These are phyloP conservation scores for Trichogramma pretiosum DNA, from an alignment of 1,140 invertebrate species.

Conservation along the genomic window DNA sequence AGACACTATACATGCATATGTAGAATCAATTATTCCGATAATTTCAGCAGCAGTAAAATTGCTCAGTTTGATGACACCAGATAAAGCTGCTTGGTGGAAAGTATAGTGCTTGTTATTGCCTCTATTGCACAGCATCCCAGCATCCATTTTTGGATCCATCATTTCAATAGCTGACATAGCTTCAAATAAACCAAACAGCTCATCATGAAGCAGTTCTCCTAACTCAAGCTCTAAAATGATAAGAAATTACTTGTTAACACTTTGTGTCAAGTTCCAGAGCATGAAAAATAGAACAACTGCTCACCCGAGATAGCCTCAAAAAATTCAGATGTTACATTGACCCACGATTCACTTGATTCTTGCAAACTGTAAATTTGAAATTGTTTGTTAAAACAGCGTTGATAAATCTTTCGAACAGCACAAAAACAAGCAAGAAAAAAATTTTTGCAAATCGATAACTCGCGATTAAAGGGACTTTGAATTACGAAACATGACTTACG, in stretches of 20 bases:
- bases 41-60: slow-evolving; percentile 62
- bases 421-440: too few relatives aligned
- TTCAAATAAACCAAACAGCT: slow-evolving; percentile 89
- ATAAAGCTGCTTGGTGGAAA: slow-evolving; percentile 77
- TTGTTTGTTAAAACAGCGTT: too few relatives aligned
- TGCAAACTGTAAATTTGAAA: slow-evolving; percentile 33
- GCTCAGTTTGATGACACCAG: slow-evolving; percentile 70
- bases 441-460: too few relatives aligned
- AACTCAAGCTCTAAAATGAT: slow-evolving; percentile 61
- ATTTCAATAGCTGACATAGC: slow-evolving; percentile 99
- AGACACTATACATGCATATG: slow-evolving; percentile 84
- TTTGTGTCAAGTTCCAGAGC: not conserved
- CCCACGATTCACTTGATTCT: slow-evolving; percentile 59
- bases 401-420: too few relatives aligned
- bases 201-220: slow-evolving; percentile 84
- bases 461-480: too few relatives aligned
- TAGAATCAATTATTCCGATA: slow-evolving; percentile 87
- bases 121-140: slow-evolving; percentile 92
- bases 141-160: slow-evolving; percentile 99
- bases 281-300: too few relatives aligned
- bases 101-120: slow-evolving; percentile 76
- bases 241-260: not conserved
- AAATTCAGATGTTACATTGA: slow-evolving; percentile 70
- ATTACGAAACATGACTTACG: too few relatives aligned
- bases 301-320: slow-evolving; percentile 65